A percentile compares a stretch with the other conserved stretches of the same genome.
phyloP scores from a whole-genome alignment of 2,113 vertebrate genomes.

The Onychostoma macrolepis region DNA sequence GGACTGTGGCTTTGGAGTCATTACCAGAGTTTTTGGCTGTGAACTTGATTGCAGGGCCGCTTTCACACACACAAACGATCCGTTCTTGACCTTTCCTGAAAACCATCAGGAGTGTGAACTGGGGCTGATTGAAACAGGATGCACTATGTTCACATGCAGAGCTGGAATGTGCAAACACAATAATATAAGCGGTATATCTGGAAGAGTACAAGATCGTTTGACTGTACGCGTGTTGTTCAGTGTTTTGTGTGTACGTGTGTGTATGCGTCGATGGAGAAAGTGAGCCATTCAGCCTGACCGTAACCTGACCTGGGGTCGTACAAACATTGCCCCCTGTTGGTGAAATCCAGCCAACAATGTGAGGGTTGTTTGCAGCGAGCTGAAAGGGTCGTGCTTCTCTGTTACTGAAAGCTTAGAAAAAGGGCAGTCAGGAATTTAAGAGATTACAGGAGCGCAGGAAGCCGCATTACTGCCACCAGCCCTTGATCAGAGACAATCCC shows the following conservation, averaged over 20 bases:
- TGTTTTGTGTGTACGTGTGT: background rate
- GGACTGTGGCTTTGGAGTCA: constrained; percentile 41
- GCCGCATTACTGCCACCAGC: constrained; percentile 46
- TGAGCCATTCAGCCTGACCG: constrained; percentile 35
- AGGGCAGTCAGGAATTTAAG: constrained; percentile 52
- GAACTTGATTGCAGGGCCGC: background rate
- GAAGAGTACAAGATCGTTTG: background rate
- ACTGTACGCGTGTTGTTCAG: background rate
- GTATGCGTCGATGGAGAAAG: constrained; percentile 24
- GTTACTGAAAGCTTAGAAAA: constrained; percentile 48
- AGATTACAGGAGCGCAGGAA: constrained; percentile 58
- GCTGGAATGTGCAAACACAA: constrained; percentile 39
- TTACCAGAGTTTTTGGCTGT: constrained; percentile 14
- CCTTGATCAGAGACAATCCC: constrained; percentile 43
- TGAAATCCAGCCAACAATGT: constrained; percentile 48
- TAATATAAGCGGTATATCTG: background rate
- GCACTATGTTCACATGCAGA: constrained; percentile 16
- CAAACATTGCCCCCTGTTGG: constrained; percentile 43
- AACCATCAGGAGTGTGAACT: background rate
- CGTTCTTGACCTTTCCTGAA: constrained; percentile 20
- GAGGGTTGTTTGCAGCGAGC: constrained; percentile 30
- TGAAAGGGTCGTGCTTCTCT: constrained; percentile 42
- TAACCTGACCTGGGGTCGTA: constrained; percentile 32
- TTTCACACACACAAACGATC: constrained; percentile 23
- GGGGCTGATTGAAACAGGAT: constrained; percentile 21